A percentile compares a stretch with the other conserved stretches of the same genome.
These are phyloP conservation scores for Rhadinocentrus ornatus DNA, from an alignment of 2,797 vertebrate species.

Conservation along the genomic window DNA sequence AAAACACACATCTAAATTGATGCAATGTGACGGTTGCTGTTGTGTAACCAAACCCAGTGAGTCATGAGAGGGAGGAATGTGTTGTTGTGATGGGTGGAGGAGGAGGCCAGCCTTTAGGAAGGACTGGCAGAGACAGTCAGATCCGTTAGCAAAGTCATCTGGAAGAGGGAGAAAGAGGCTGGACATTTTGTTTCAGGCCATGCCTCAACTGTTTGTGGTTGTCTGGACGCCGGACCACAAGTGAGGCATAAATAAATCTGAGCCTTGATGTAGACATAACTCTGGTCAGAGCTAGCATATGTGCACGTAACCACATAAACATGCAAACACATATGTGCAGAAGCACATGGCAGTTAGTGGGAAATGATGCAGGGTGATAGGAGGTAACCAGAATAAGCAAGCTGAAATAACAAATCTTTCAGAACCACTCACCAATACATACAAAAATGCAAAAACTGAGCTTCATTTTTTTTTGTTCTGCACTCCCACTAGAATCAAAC, in stretches of 20 bases:
- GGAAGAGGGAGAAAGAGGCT: slow-evolving; percentile 44
- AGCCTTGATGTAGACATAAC: slow-evolving; percentile 44
- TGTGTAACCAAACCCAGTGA: slow-evolving; percentile 77
- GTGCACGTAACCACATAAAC: slow-evolving; percentile 24
- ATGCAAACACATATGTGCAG: slow-evolving; percentile 19
- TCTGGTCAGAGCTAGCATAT: slow-evolving; percentile 42
- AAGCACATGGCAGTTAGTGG: slow-evolving; percentile 30
- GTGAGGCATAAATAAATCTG: slow-evolving; percentile 52
- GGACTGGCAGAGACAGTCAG: slow-evolving; percentile 55
- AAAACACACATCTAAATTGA: slow-evolving; percentile 39
- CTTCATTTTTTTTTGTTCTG: slow-evolving; percentile 31
- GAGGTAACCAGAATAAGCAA: slow-evolving; percentile 62
- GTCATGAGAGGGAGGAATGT: slow-evolving; percentile 70
- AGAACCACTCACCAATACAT: slow-evolving; percentile 18
- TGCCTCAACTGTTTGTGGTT: slow-evolving; percentile 40
- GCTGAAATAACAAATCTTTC: slow-evolving; percentile 29
- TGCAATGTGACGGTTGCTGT: slow-evolving; percentile 68
- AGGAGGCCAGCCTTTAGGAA: slow-evolving; percentile 56
- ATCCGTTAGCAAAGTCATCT: slow-evolving; percentile 67
- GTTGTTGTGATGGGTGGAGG: slow-evolving; percentile 62
- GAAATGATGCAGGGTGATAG: slow-evolving; percentile 64
- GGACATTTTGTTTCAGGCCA: slow-evolving; percentile 63
- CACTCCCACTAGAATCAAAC: slow-evolving; percentile 17
- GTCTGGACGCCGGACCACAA: slow-evolving; percentile 59
- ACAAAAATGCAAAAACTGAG: slow-evolving; percentile 14